These are phyloP conservation scores for Oedothorax gibbosus DNA, from an alignment of 1,140 invertebrate genomes.

Conservation along the genomic window DNA sequence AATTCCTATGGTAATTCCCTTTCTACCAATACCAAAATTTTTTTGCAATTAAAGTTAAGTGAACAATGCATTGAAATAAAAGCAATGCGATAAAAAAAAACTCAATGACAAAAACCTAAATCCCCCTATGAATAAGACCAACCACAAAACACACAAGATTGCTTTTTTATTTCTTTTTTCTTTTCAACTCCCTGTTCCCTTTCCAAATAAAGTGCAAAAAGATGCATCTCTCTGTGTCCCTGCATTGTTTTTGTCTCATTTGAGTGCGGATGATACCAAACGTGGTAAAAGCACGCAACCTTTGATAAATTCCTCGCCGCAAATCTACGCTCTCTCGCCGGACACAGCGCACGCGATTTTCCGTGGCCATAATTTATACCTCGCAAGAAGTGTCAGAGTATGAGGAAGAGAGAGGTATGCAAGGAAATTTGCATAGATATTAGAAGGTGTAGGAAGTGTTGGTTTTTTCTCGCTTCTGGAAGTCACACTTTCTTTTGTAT, in stretches of 20 bases:
- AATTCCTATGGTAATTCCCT: too few species aligned
- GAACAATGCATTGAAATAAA: too few species aligned
- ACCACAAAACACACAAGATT: too few species aligned
- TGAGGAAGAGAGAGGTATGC: conserved; percentile 26
- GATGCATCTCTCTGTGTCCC: conserved; percentile 1
- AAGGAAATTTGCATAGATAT: conserved; percentile 55
- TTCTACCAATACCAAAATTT: too few species aligned
- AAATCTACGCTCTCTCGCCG: background rate
- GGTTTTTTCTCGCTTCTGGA: conserved; percentile 2
- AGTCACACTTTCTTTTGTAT: conserved; percentile 25
- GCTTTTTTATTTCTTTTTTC: too few species aligned
- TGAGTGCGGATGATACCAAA: conserved; percentile 22
- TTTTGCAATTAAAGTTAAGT: too few species aligned
- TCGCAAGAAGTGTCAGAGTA: conserved; percentile 34
- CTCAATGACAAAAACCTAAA: too few species aligned
- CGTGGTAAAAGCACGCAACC: conserved; percentile 36
- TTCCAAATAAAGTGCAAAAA: conserved; percentile 31
- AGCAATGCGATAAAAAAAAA: too few species aligned
- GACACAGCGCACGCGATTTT: conserved; percentile 5
- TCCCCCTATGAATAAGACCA: too few species aligned
- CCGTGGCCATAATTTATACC: conserved; percentile 27
- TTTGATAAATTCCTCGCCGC: conserved; percentile 22
- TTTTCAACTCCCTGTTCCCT: too few species aligned
- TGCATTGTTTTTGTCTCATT: conserved; percentile 17
- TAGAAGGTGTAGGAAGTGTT: conserved; percentile 20